A percentile compares a stretch with the other conserved stretches of the same genome.
Evolutionary conservation across 2,888 invertebrate species (phyloP).

Genomic region (Acleris holmiana): DNA sequence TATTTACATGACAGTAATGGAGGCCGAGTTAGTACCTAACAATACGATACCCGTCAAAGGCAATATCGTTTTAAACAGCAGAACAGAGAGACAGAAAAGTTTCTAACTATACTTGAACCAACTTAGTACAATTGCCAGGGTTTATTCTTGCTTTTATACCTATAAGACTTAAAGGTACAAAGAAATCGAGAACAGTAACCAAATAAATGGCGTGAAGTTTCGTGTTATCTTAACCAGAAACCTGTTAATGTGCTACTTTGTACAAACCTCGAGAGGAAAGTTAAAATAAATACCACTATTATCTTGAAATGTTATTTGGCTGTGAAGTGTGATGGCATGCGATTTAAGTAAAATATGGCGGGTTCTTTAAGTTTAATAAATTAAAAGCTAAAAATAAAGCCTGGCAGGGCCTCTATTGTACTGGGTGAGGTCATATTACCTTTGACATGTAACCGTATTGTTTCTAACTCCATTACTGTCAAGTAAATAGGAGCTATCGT

Average conservation of each 20-base stretch:
- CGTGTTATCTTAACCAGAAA: neutral
- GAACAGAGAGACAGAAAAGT: no score
- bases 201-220: neutral
- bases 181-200: neutral
- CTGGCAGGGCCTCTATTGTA: no score
- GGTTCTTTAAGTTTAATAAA: slow-evolving; percentile 16
- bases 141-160: no score
- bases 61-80: no score
- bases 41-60: no score
- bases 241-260: slow-evolving; percentile 15
- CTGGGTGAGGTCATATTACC: no score
- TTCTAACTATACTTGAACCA: neutral
- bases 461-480: no score
- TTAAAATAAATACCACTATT: slow-evolving; percentile 31
- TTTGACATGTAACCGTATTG: no score
- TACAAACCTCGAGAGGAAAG: slow-evolving; percentile 18
- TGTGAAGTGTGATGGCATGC: slow-evolving; percentile 7
- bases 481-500: no score
- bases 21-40: no score
- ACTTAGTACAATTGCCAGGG: neutral
- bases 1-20: no score
- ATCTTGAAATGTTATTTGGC: slow-evolving; percentile 25
- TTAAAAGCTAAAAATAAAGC: neutral
- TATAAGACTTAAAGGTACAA: neutral
- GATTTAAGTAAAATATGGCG: neutral